Evolutionary conservation across 2,888 invertebrate species (phyloP), one percentile per base, ranked within the genome.

Genomic region (Cataglyphis altisquamis): DNA sequence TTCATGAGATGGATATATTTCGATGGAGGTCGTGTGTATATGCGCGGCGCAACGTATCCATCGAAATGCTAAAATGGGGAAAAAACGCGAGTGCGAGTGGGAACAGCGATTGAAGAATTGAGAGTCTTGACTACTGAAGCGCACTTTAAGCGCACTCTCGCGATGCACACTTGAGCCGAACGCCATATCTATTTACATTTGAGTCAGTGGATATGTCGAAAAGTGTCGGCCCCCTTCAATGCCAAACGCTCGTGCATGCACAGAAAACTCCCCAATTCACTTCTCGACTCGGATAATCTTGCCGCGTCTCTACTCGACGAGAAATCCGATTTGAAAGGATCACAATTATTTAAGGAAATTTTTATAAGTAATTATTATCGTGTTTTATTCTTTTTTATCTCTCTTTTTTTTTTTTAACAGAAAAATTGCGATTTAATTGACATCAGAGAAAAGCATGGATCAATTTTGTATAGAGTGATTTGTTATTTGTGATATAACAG

Each of bases 161-260:
- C 57, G 55, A 77, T 77, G 66, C 77, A 66, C 68, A 60, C 78
- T 78, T 70, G 36, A 68, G 68, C 67, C 60, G n/a, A 45, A 60
- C 41, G 68, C 36, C 78, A 70, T 68, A 78, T 78, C 78, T 78
- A 78, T 78, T 78, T 78, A 68, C 68, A 78, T 78, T 68, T 68
- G 68, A 78, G 78, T 68, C 60, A 68, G 45, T 78, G 68, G 68
- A 78, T 78, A 78, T 68, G 45, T 62, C 68, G 60, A 78, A 78
- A 78, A 78, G 68, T 78, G 78, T 78, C 68, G 36, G 18, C 3
- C 57, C 57, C 45, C 32, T 68, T 68, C 60, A 60, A 78, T 78
- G 48, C 45, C 25, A 18, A 41, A 18, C 18, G 67, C 45, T 67
- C 68, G 32, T 45, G 67, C 67, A 57, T 41, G 68, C 60, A 60